phyloP scores from a whole-genome alignment of 2,888 invertebrate genomes.

The Tanypteryx hageni region DNA sequence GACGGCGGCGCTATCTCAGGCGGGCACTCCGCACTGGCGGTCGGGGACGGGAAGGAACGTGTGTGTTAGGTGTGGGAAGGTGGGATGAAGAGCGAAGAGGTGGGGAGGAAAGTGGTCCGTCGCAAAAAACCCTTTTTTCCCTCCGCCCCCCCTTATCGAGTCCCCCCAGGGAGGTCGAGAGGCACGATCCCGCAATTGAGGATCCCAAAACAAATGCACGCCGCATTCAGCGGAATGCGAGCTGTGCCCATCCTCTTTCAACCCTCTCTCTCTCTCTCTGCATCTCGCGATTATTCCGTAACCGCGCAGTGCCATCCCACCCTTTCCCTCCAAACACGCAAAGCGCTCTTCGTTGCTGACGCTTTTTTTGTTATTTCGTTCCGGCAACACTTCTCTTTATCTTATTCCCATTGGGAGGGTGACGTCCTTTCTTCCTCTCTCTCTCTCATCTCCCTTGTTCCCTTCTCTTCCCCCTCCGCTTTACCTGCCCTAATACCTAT shows the following conservation, averaged over 20 bases:
- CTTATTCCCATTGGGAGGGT: slow-evolving; percentile 55
- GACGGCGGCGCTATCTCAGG: slow-evolving; percentile 28
- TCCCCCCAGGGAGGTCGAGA: slow-evolving; percentile 60
- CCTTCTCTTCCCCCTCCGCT: not conserved
- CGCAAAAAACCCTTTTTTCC: slow-evolving; percentile 17
- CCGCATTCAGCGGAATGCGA: slow-evolving; percentile 53
- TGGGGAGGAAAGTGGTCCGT: not conserved
- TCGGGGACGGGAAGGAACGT: not conserved
- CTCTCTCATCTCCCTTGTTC: not conserved
- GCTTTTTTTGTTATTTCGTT: slow-evolving; percentile 9
- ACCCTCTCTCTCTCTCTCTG: not conserved
- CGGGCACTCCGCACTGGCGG: not conserved
- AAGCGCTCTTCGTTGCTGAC: slow-evolving; percentile 17
- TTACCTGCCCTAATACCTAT: not conserved
- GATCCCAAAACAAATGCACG: slow-evolving; percentile 61
- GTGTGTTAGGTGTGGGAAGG: not conserved
- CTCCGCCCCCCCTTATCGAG: slow-evolving; percentile 49
- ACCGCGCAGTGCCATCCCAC: not conserved
- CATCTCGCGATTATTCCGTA: slow-evolving; percentile 52
- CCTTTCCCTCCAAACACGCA: not conserved
- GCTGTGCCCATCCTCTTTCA: not conserved
- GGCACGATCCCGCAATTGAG: slow-evolving; percentile 62
- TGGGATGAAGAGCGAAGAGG: not conserved
- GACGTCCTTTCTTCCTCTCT: not conserved
- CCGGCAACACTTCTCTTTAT: slow-evolving; percentile 41